Evolutionary conservation across 2,888 invertebrate genomes (phyloP), one percentile per base, ranked within the genome.

Genomic region (Rhyacophila evoluta): DNA sequence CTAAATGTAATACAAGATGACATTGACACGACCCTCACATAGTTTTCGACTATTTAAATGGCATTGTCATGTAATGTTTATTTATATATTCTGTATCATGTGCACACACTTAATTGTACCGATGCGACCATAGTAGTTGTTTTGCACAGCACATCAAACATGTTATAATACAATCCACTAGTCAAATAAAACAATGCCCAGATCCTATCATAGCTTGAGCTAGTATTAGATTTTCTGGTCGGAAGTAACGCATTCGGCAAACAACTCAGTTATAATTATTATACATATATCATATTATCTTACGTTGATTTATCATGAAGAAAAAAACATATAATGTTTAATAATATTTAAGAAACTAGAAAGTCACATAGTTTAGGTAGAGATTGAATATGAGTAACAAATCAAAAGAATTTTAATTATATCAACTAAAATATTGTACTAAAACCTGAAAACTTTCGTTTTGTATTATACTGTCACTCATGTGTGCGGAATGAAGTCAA

Each of bases 291-390:
- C 55, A 55, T 55, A 55, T n/a, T n/a, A n/a, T 55, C 15, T 55
- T 55, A 19, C 19, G 55, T 55, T 55, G 55, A 55, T 55, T 55
- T 55, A 55, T 55, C 55, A 55, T 55, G 55, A 19, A 55, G 19
- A 55, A 38, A 38, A 55, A 55, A 55, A 55, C 55, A 55, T 55
- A 25, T 55, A 55, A 55, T 55, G 69, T 69, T 77, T 77, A 33
- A 39, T 41, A 71, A 73, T 72, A 15, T 38, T 2, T 80, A 80
- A 80, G 75, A 72, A 55, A 27, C 68, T 78, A 75, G 75, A 74
- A 77, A 80, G 69, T 77, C 75, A 78, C 73, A 67, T 78, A 80
- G 80, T 28, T 55, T 80, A 80, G 75, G 75, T 80, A 80, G 80
- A 78, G 75, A 78, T 72, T 73, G 68, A 80, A 41, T 74, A 78